Percentiles rank a stretch among this genome's conserved stretches.
Evolutionary conservation across 2,113 vertebrate species (phyloP).

Genomic region (Tragelaphus strepsiceros): DNA sequence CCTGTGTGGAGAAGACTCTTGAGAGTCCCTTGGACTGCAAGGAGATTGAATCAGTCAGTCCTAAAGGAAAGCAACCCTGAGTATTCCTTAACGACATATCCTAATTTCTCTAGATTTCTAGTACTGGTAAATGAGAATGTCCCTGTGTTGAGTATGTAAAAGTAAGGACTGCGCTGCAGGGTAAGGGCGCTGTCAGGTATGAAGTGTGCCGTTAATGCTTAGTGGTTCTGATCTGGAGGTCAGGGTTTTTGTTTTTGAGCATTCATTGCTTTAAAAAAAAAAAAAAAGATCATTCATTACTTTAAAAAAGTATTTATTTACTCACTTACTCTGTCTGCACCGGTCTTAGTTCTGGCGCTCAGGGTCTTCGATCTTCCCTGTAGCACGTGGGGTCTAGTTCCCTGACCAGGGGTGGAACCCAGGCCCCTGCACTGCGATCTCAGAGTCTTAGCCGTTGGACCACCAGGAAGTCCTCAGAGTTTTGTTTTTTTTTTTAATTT

Average conservation of each 20-base stretch:
- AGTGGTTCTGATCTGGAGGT: neutral
- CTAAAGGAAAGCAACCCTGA: neutral
- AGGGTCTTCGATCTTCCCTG: neutral
- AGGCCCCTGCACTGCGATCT: neutral
- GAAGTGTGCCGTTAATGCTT: neutral
- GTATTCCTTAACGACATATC: neutral
- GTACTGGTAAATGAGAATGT: neutral
- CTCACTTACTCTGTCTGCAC: neutral
- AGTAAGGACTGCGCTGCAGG: fast-evolving
- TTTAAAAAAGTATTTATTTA: neutral
- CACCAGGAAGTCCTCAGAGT: neutral
- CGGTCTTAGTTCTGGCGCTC: neutral
- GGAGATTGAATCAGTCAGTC: neutral
- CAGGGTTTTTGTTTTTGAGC: neutral
- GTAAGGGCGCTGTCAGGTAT: neutral
- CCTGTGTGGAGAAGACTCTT: neutral
- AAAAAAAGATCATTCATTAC: neutral
- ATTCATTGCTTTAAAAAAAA: neutral
- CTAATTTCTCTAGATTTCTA: neutral
- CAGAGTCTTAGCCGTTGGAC: neutral
- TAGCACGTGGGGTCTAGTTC: neutral
- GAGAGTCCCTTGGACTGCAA: neutral
- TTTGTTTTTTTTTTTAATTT: neutral
- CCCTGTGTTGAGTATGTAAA: neutral
- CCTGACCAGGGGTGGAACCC: neutral